Conservation (phyloP, 2,888 invertebrate genomes). For the Schrankia costaestrigalis region DNA sequence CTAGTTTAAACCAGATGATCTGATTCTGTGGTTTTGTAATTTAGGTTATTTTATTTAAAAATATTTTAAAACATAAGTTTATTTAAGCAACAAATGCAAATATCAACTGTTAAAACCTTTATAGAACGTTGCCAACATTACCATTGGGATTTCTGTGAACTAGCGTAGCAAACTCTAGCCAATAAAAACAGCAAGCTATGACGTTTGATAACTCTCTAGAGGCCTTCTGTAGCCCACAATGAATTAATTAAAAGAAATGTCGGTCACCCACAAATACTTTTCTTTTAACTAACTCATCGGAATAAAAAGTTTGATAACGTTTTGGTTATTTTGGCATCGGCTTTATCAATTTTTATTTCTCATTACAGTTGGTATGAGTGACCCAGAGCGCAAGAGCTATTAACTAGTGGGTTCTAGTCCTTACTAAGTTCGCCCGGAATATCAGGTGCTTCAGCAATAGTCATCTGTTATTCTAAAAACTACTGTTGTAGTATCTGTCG, state of each 20-base stretch:
- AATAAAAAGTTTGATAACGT: not conserved
- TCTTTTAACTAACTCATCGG: not conserved
- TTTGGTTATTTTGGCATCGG: not conserved
- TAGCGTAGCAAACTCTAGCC: conserved; percentile 8
- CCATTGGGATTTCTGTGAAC: conserved; percentile 8
- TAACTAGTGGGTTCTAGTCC: too few species aligned
- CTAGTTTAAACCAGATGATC: not conserved
- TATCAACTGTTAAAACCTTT: conserved; percentile 8
- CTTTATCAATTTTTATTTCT: too few species aligned
- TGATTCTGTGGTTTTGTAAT: not conserved
- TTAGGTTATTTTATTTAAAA: too few species aligned
- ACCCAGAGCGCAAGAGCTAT: too few species aligned
- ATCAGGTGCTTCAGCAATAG: too few species aligned
- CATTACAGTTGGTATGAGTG: too few species aligned
- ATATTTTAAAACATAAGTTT: not conserved
- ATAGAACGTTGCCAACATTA: conserved; percentile 7
- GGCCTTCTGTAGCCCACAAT: conserved; percentile 6
- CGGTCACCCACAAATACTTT: conserved; percentile 1
- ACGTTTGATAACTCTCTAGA: conserved; percentile 11
- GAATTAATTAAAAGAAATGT: conserved; percentile 15
- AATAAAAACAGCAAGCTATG: conserved; percentile 18
- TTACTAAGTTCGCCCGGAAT: too few species aligned
- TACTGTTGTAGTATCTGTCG: too few species aligned
- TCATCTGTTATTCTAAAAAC: too few species aligned
- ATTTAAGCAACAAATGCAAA: not conserved